These are phyloP conservation scores for Philotrypesis tridentata DNA, from an alignment of 1,140 invertebrate species.

Conservation along the genomic window DNA sequence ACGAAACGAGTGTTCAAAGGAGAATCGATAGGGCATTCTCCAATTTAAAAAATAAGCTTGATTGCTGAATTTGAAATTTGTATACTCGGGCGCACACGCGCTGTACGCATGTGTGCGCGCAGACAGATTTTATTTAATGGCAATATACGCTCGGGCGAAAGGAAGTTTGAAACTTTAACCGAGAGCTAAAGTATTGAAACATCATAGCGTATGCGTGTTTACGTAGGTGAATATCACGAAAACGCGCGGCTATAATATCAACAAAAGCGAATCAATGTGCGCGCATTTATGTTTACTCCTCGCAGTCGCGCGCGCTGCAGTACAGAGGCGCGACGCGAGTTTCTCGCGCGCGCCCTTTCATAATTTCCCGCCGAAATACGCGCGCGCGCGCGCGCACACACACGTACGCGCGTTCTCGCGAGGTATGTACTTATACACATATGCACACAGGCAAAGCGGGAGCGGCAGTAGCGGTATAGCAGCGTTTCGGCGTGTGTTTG, in stretches of 20 bases:
- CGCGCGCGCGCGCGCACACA: neutral
- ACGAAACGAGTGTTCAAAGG: neutral
- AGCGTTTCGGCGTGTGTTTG: constrained; percentile 26
- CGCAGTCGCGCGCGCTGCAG: neutral
- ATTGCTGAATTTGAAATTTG: neutral
- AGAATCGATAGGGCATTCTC: neutral
- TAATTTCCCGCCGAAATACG: constrained; percentile 12
- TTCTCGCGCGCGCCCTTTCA: constrained; percentile 17
- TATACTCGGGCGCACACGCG: neutral
- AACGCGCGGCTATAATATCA: neutral
- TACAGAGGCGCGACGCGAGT: no score
- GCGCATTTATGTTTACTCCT: neutral
- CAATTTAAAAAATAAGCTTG: neutral
- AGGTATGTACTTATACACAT: neutral
- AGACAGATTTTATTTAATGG: neutral
- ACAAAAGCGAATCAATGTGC: neutral
- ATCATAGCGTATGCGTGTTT: neutral
- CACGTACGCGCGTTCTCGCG: neutral
- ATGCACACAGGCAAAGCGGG: no score
- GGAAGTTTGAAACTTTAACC: neutral
- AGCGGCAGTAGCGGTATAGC: no score
- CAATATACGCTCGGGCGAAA: neutral
- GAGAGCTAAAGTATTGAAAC: neutral
- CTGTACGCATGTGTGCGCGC: neutral
- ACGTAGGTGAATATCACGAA: neutral